phyloP scores from a whole-genome alignment of 2,888 invertebrate species.

The Eilema caniola region DNA sequence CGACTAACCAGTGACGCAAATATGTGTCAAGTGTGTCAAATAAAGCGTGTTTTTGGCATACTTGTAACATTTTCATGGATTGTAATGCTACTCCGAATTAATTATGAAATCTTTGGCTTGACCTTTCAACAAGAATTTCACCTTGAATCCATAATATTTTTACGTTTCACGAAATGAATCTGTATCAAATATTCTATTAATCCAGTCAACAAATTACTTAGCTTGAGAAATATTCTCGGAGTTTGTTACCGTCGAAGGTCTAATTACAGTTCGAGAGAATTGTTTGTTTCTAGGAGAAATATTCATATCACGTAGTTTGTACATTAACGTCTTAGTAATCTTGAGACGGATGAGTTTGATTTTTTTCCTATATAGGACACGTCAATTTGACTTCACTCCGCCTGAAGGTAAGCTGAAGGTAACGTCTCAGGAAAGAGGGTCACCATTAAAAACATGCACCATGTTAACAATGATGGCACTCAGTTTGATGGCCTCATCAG shows the following conservation, averaged over 20 bases:
- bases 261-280: neutral
- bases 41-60: constrained; percentile 2
- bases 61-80: neutral
- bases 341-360: neutral
- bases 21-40: neutral
- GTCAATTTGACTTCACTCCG: no score
- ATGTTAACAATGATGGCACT: no score
- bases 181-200: constrained; percentile 14
- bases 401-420: no score
- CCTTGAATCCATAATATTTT: constrained; percentile 10
- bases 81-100: neutral
- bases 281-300: neutral
- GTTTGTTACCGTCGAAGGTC: neutral
- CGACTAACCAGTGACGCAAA: neutral
- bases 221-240: constrained; percentile 1
- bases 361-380: no score
- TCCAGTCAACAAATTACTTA: constrained; percentile 4
- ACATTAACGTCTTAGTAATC: constrained; percentile 15
- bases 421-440: no score
- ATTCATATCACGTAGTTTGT: constrained; percentile 38
- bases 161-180: constrained; percentile 9
- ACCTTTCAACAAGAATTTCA: neutral
- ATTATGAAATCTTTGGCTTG: constrained; percentile 8
- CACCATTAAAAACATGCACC: no score
- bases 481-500: no score